Conservation (phyloP, 2,113 vertebrate species). For the Pelvicachromis taeniatus region DNA sequence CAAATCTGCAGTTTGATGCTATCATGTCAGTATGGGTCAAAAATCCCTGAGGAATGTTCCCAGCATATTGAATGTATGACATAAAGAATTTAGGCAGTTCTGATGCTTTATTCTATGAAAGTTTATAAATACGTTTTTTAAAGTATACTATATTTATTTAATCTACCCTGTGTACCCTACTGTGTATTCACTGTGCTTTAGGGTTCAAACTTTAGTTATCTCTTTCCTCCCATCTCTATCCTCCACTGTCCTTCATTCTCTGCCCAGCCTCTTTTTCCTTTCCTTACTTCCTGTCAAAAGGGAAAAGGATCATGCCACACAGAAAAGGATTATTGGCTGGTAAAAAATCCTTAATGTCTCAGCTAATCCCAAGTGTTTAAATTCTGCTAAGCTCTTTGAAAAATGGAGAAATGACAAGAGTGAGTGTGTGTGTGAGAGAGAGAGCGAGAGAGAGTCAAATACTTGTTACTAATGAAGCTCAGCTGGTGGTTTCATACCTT, state of each 20-base stretch:
- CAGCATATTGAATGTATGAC: neutral
- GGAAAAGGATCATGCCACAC: conserved; percentile 16
- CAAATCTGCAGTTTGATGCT: neutral
- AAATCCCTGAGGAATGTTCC: neutral
- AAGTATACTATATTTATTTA: neutral
- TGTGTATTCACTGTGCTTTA: neutral
- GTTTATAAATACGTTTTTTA: neutral
- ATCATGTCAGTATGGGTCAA: neutral
- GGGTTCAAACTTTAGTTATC: neutral
- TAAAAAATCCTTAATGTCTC: conserved; percentile 49
- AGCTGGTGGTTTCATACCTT: conserved; percentile 50
- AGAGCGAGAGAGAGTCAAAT: neutral
- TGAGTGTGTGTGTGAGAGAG: neutral
- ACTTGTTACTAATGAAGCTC: conserved; percentile 7
- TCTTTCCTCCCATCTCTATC: neutral
- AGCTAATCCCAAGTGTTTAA: conserved; percentile 60
- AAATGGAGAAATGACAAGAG: conserved; percentile 11
- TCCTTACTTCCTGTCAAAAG: neutral
- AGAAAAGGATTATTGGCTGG: conserved; percentile 49
- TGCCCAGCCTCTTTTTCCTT: neutral
- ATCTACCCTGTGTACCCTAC: neutral
- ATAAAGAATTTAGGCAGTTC: neutral
- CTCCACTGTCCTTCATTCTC: neutral
- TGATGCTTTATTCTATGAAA: too few relatives aligned
- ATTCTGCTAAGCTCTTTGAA: conserved; percentile 36